Evolutionary conservation across 2,888 invertebrate genomes (phyloP), one percentile per base, ranked within the genome.

Genomic region (Vannuccia rotundouncinata): DNA sequence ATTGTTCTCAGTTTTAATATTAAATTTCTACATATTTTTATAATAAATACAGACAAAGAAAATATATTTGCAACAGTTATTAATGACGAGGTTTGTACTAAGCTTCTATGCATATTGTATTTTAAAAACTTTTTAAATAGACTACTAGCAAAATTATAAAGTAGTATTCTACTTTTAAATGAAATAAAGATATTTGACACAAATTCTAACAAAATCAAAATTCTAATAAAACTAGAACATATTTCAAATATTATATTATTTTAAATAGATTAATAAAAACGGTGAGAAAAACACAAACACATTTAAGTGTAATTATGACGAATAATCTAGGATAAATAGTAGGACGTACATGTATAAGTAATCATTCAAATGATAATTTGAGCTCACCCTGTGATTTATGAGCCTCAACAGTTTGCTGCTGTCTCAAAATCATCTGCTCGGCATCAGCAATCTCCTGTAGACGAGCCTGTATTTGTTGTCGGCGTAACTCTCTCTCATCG

Each of bases 361-460:
- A n/a, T n/a, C n/a, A n/a, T n/a, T n/a, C n/a, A n/a, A n/a, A n/a
- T n/a, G n/a, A n/a, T n/a, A n/a, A n/a, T n/a, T n/a, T n/a, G n/a
- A n/a, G n/a, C n/a, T n/a, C 17, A 45, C 45, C 45, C 45, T 45
- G 45, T 17, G 45, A 17, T 45, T 45, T 5, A 17, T 17, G 45
- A 45, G 45, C 45, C 45, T 45, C 45, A n/a, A n/a, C n/a, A n/a
- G n/a, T n/a, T n/a, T 66, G 17, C 66, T 66, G 66, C 22, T 66
- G 66, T 22, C 66, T 5, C 10, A 66, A 27, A n/a, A 66, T 66
- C 22, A 66, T 66, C 22, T 66, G 17, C 22, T 66, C 25, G 17
- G 66, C 66, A 22, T 66, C 25, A 27, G 66, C 66, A n/a, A 66
- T 66, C 66, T 66, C 66, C 66, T 66, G 66, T 2, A 66, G 66